Evolutionary conservation across 2,113 vertebrate genomes (phyloP).

Genomic region (Carassius carassius): DNA sequence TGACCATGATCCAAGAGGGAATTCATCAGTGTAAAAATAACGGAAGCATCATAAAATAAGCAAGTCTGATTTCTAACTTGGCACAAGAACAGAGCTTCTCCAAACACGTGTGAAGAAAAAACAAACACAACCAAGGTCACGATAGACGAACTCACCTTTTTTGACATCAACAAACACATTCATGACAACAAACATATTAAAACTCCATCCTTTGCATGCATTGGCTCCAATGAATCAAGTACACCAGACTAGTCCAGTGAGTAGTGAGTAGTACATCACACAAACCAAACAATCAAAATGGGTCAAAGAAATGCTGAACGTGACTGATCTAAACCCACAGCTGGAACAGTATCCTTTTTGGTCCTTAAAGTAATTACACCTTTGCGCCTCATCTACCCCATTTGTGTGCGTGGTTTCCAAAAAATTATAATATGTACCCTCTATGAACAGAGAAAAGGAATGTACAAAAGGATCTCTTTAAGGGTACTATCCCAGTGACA

Average conservation of each 20-base stretch:
- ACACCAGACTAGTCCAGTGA: not conserved
- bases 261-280: not conserved
- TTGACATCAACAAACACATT: constrained; percentile 3
- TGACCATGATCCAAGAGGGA: not conserved
- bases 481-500: not conserved
- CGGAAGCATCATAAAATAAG: not conserved
- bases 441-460: not conserved
- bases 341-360: not conserved
- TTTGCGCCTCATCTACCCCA: not conserved
- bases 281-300: not conserved
- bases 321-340: not conserved
- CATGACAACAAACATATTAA: not conserved
- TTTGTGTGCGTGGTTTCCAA: no score
- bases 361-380: not conserved
- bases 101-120: not conserved
- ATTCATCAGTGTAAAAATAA: not conserved
- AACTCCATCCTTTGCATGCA: not conserved
- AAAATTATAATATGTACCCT: not conserved
- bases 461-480: not conserved
- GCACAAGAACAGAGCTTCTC: constrained; percentile 6
- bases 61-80: not conserved
- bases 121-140: not conserved
- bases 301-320: not conserved
- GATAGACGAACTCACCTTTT: not conserved
- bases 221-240: not conserved